Evolutionary conservation across 2,888 invertebrate species (phyloP).

Genomic region (Conomelus anceps): DNA sequence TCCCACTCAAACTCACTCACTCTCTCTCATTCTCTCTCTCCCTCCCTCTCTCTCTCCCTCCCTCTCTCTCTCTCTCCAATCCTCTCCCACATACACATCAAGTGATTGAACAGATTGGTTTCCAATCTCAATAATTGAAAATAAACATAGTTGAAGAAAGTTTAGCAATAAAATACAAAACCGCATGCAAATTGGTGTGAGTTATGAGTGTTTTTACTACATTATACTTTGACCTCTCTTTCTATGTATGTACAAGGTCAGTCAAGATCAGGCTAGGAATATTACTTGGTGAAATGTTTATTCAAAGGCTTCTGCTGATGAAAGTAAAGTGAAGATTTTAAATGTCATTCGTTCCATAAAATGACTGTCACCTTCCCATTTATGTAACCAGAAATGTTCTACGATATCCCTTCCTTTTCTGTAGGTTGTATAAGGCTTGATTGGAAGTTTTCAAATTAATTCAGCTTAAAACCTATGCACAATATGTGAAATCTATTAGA

Average conservation of each 20-base stretch:
- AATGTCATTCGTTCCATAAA: neutral
- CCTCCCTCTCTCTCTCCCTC: neutral
- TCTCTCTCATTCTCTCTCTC: neutral
- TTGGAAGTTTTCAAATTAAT: neutral
- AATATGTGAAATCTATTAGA: too few species aligned
- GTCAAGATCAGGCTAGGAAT: neutral
- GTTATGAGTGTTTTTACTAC: neutral
- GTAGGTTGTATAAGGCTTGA: neutral
- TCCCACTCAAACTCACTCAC: too few species aligned
- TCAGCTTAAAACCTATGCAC: neutral
- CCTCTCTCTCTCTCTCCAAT: neutral
- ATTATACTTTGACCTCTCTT: neutral
- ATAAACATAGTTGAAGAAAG: neutral
- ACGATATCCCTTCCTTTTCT: neutral
- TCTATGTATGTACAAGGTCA: neutral
- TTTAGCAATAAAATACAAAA: neutral
- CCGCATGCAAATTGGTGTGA: neutral
- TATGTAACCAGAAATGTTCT: neutral
- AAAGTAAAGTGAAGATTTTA: neutral
- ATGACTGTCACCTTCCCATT: neutral
- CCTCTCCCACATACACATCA: neutral
- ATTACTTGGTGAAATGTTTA: neutral
- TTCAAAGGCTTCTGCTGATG: neutral
- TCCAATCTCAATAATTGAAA: neutral
- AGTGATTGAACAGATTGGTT: neutral